Evolutionary conservation across 2,797 vertebrate species (phyloP), one percentile per base, ranked within the genome.

Genomic region (Aulostomus chinensis): DNA sequence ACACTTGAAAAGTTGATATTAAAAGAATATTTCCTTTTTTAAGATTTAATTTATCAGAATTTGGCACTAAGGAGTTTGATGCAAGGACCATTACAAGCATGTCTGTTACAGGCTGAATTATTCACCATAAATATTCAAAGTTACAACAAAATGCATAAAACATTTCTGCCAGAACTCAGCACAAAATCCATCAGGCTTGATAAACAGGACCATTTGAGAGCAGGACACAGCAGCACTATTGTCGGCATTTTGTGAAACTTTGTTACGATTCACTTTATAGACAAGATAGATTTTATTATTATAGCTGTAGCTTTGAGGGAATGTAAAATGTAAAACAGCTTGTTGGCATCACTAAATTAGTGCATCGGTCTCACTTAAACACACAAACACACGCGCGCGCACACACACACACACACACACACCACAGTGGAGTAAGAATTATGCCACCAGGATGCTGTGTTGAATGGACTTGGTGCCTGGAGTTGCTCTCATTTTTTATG

Each of bases 241-340:
- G 62, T 35, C 42, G 56, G 14, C 14, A 57, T 73, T 69, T 61
- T 49, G 49, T 60, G 50, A 30, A 64, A 55, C 54, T 48, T 56
- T 70, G 68, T 64, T 81, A 57, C 56, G 58, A 65, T 75, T 73
- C 53, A 76, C 76, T 80, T 73, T 77, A 85, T 63, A 62, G 79
- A 58, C 68, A 53, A 65, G 50, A 74, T 74, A 66, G 52, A 73
- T 73, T 80, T 68, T 61, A 65, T 43, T 66, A 49, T 69, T 73
- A 55, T 54, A 26, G 73, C 62, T 47, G 41, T 56, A 41, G 81
- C 76, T 81, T 68, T 68, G 46, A 68, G 70, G 57, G 40, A 55
- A 53, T 2, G 26, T 65, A 59, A 68, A 78, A 80, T 73, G 80
- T 78, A 63, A 76, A 83, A 82, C 81, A 78, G 73, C 71, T 76